Evolutionary conservation across 2,113 vertebrate species (phyloP).

Genomic region (Epinephelus moara): DNA sequence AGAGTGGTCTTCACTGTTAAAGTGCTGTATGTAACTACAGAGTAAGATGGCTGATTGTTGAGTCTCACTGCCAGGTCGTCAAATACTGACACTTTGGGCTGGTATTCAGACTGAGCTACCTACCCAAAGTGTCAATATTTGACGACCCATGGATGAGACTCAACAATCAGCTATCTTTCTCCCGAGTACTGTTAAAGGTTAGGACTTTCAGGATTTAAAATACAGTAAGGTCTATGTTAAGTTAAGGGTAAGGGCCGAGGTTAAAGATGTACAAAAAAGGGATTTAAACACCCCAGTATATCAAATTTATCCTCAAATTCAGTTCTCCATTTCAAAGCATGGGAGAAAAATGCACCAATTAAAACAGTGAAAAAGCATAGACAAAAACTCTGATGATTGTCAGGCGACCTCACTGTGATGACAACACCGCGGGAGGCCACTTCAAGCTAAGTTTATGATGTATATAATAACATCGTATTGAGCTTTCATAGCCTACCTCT

Average conservation of each 20-base stretch:
- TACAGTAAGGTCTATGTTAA: background rate
- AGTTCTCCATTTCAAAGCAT: background rate
- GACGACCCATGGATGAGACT: too few relatives aligned
- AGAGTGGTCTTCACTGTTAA: background rate
- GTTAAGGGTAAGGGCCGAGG: background rate
- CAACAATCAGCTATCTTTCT: too few relatives aligned
- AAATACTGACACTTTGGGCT: too few relatives aligned
- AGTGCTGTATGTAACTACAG: too few relatives aligned
- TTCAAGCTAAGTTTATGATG: too few relatives aligned
- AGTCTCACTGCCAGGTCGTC: too few relatives aligned
- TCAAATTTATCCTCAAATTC: background rate
- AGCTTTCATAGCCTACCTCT: too few relatives aligned
- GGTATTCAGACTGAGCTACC: too few relatives aligned
- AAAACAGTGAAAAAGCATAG: background rate
- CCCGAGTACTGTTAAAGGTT: background rate
- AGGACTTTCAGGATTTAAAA: background rate
- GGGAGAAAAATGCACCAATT: background rate
- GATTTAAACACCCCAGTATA: background rate
- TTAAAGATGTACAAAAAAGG: background rate
- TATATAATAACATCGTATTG: too few relatives aligned
- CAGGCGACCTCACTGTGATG: background rate
- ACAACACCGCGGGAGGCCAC: background rate
- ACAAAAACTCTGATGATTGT: background rate
- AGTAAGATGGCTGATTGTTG: too few relatives aligned
- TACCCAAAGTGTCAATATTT: too few relatives aligned